Evolutionary conservation across 2,113 vertebrate species (phyloP), one percentile per base, ranked within the genome.

Genomic region (Apodemus sylvaticus): DNA sequence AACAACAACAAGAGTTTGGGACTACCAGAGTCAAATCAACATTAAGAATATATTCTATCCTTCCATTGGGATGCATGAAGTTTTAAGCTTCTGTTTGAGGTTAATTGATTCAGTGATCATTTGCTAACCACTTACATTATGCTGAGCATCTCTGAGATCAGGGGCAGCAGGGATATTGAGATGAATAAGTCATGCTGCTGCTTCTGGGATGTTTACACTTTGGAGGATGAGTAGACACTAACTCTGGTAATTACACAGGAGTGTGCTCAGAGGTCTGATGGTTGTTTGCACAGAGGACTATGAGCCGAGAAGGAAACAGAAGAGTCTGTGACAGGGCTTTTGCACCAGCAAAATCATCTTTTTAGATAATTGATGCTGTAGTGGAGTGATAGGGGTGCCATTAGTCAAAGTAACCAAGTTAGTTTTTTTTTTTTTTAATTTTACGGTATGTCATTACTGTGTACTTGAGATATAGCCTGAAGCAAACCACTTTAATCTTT

Each of bases 81-180:
- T 90, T 94, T 86, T 93, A 86, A 73, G 88, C 62, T 95, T 95
- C 85, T 60, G 7, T 90, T 79, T 94, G 66, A 93, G 36, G 45
- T 76, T 96, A 97, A 96, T 94, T 92, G 85, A 31, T 86, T 97
- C 93, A 94, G 81, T 42, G 92, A 94, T 81, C 94, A 94, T 74
- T 85, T 95, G 71, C 92, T 94, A 93, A 93, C 88, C 86, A 89
- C 66, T 36, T 89, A 39, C 64, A 94, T 17, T 92, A 86, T 71
- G 39, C 22, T 93, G 29, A 79, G 51, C 96, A 62, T 81, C 93
- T 92, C 51, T 73, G 64, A 94, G 51, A 93, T 20, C 53, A 66
- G 12, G 4, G 31, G n/a, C 60, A 13, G 60, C 13, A 78, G 29
- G 58, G 14, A 77, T 73, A 64, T 66, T 79, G 86, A 14, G 53